Percentiles rank a stretch among this genome's conserved stretches.
These are phyloP conservation scores for Garrulus glandarius DNA, from an alignment of 2,797 vertebrate genomes.

Conservation along the genomic window DNA sequence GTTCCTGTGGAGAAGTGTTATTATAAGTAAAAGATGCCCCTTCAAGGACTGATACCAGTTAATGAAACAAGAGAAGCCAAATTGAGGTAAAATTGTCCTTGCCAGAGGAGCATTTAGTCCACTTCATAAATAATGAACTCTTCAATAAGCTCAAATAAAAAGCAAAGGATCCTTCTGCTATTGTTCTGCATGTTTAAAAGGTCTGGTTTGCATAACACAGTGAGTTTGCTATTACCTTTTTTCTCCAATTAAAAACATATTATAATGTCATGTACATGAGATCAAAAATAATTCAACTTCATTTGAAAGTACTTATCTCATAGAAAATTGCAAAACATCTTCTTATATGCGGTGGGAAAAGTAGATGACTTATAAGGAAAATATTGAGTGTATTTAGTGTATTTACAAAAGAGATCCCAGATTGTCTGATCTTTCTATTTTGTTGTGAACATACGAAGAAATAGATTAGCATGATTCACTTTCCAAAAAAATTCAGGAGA, in stretches of 20 bases:
- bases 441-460: not conserved
- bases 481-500: not conserved
- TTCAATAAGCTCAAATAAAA: not conserved
- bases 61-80: not conserved
- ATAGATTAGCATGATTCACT: not conserved
- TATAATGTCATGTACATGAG: not conserved
- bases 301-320: not conserved
- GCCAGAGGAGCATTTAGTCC: not conserved
- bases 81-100: not conserved
- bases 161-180: not conserved
- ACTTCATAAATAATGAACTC: not conserved
- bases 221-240: not conserved
- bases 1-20: not conserved
- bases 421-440: not conserved
- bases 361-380: not conserved
- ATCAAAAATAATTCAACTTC: not conserved
- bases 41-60: not conserved
- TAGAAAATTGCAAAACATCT: not conserved
- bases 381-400: not conserved
- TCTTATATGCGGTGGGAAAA: not conserved
- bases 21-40: not conserved
- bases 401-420: not conserved
- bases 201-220: not conserved
- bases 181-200: not conserved
- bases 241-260: not conserved